Evolutionary conservation across 1,140 invertebrate genomes (phyloP), one percentile per base, ranked within the genome.

Genomic region (Drosophila nigrodunni): DNA sequence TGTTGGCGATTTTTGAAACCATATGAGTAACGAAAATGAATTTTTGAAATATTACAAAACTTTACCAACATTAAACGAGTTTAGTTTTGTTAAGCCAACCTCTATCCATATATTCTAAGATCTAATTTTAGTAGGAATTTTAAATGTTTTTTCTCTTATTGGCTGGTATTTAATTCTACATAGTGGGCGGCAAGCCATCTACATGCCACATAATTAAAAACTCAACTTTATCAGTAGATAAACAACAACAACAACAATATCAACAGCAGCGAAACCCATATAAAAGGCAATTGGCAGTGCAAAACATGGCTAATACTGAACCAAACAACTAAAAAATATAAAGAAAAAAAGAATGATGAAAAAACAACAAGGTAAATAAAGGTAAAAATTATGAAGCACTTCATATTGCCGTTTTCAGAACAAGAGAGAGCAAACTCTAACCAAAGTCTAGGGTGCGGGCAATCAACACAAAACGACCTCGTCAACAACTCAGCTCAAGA

Each of bases 391-490:
- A 86, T 86, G 83, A 88, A 82, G 83, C 76, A 79, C 83, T 85
- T 89, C 77, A 83, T 88, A 72, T 85, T 80, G 60, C 62, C 62
- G 78, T 58, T 50, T 54, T 25, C 70, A 58, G 62, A 77, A 68
- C 67, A 68, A 76, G 74, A 71, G 74, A 71, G 68, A 68, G 39
- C 61, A 74, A 86, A 80, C 74, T 64, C 81, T 80, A 85, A 74
- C 82, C 82, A 61, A 78, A 86, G 82, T 71, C 52, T 25, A 59
- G 58, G 70, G 50, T 69, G 69, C 61, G 64, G 77, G 83, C 80
- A 88, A 88, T 88, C 83, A 88, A 85, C 83, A 85, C 86, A 88
- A 88, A 89, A 88, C 83, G 83, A 88, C 80, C 85, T 89, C 85
- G 83, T 85, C 85, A 83, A 88, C 83, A 89, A 73, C 80, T 78